Conservation (phyloP, 2,888 invertebrate genomes). For the Leucania comma region DNA sequence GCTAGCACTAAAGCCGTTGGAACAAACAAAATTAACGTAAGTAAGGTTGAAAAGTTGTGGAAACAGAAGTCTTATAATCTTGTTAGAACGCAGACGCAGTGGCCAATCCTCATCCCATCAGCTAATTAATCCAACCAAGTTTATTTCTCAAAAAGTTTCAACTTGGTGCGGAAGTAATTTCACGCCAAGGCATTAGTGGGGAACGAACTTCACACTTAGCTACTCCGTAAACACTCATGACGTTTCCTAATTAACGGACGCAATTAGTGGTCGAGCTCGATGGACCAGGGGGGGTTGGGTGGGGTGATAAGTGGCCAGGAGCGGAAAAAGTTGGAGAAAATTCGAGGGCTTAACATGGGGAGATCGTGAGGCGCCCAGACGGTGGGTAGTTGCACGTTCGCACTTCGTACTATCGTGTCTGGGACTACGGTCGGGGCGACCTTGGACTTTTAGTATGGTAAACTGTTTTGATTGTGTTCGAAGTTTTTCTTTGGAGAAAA, state of each 20-base stretch:
- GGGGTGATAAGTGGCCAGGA: conserved; percentile 86
- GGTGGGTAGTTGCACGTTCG: conserved; percentile 59
- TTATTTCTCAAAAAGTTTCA: conserved; percentile 90
- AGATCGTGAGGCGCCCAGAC: conserved; percentile 76
- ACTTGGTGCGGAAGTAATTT: conserved; percentile 88
- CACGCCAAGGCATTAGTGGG: conserved; percentile 86
- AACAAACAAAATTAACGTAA: conserved; percentile 88
- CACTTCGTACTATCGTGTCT: conserved; percentile 42
- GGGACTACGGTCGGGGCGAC: conserved; percentile 61
- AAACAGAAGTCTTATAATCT: conserved; percentile 90
- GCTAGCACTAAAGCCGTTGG: conserved; percentile 71
- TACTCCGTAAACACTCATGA: conserved; percentile 90
- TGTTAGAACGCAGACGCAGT: conserved; percentile 87
- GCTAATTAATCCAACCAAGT: conserved; percentile 90
- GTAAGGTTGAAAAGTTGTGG: conserved; percentile 86
- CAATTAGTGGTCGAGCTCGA: conserved; percentile 89
- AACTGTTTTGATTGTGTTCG: conserved; percentile 40
- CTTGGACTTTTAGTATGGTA: conserved; percentile 66
- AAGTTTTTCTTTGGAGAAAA: neutral
- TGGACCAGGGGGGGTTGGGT: conserved; percentile 77
- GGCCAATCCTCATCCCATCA: conserved; percentile 89
- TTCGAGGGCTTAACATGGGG: conserved; percentile 83
- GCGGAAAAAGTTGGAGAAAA: conserved; percentile 88
- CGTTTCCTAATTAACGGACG: conserved; percentile 91
- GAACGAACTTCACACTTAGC: conserved; percentile 90